phyloP scores from a whole-genome alignment of 1,140 invertebrate species.

The Bombus waltoni region DNA sequence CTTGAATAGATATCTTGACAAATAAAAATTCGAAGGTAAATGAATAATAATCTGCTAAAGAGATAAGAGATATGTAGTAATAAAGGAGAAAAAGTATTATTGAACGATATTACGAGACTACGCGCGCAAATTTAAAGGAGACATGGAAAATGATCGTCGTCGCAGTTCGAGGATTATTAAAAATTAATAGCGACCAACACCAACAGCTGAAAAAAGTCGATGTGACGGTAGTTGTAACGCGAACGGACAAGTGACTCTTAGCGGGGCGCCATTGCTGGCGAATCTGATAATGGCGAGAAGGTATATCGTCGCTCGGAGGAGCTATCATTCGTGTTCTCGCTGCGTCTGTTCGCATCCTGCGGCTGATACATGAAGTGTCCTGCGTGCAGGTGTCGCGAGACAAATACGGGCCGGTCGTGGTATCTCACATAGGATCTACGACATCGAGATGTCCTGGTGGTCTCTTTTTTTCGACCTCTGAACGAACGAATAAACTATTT shows the following conservation, averaged over 20 bases:
- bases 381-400: conserved; percentile 75
- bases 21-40: background rate
- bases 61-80: background rate
- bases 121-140: background rate
- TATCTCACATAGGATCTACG: conserved; percentile 74
- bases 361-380: conserved; percentile 73
- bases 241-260: conserved; percentile 57
- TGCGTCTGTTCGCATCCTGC: conserved; percentile 40
- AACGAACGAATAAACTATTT: conserved; percentile 49
- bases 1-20: background rate
- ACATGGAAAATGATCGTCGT: conserved; percentile 13
- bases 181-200: conserved; percentile 30
- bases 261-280: conserved; percentile 68
- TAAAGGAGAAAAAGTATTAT: background rate
- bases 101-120: background rate
- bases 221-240: conserved; percentile 44
- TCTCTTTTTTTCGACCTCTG: conserved; percentile 48
- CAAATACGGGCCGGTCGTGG: conserved; percentile 67
- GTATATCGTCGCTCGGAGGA: conserved; percentile 51
- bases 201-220: conserved; percentile 27
- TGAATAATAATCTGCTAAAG: too few relatives aligned
- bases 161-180: conserved; percentile 20
- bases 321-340: conserved; percentile 65
- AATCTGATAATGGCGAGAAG: conserved; percentile 68
- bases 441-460: conserved; percentile 65